Evolutionary conservation across 2,797 vertebrate species (phyloP), one percentile per base, ranked within the genome.

Genomic region (Sardinella longiceps): DNA sequence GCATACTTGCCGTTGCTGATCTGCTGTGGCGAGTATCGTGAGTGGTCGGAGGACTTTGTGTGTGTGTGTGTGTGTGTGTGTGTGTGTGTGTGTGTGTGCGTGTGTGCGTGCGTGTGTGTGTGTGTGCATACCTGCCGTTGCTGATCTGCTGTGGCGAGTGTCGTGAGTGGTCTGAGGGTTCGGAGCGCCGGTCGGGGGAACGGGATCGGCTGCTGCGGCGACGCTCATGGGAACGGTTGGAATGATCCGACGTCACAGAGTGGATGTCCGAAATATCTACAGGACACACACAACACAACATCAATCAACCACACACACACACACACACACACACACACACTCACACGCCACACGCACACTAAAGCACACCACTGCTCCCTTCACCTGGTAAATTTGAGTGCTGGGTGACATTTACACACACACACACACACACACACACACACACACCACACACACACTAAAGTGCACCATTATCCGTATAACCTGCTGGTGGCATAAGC

Each of bases 191-290:
- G 94, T 99, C 98, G 85, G 98, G 98, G 91, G 98, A 99, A 83
- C 96, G 96, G 56, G 98, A 98, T 84, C 96, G 96, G 93, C 97
- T 98, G 94, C 97, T 97, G 86, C 96, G 96, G 88, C 95, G 96
- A 91, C 97, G 94, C 92, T 99, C 97, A 87, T 99, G 98, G 37
- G 98, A 99, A 93, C 96, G 97, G 92, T 96, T 98, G 90, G 98
- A 99, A 96, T 99, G 98, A 94, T 99, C 98, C 81, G 98, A 99
- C 90, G 96, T 97, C 95, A 99, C 93, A 86, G 98, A 99, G 95
- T 99, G 98, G 93, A 99, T 98, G 95, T 99, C 98, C 95, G 98
- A 99, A 96, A 99, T 98, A 95, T 99, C 98, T 99, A 95, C 94
- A 37, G 20, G 39, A n/a, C n/a, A n/a, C n/a, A n/a, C n/a, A n/a